Conservation (phyloP, 1,140 invertebrate species). For the Dendrolimus kikuchii region DNA sequence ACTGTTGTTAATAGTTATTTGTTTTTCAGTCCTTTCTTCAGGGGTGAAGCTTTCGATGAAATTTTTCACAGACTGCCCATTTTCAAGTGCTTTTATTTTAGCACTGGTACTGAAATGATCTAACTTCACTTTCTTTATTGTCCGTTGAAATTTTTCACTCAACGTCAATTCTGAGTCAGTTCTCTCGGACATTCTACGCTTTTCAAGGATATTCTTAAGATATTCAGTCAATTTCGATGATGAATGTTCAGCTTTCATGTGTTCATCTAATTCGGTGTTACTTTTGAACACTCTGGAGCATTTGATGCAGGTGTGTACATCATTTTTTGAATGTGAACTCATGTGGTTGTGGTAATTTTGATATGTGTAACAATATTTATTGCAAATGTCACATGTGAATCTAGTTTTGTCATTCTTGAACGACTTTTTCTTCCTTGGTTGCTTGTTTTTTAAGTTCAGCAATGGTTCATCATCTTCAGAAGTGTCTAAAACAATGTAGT, state of each 20-base stretch:
- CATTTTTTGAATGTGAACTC: constrained; percentile 31
- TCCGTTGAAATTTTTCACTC: constrained; percentile 27
- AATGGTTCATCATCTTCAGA: constrained; percentile 11
- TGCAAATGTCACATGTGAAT: constrained; percentile 44
- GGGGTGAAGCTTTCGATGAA: constrained; percentile 54
- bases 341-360: constrained; percentile 55
- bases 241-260: constrained; percentile 37
- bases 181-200: constrained; percentile 21
- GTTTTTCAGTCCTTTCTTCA: constrained; percentile 21
- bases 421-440: constrained; percentile 11
- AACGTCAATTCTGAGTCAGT: neutral
- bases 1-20: constrained; percentile 17
- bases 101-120: constrained; percentile 9
- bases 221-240: constrained; percentile 53
- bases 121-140: constrained; percentile 35
- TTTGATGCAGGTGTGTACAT: constrained; percentile 42
- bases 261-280: constrained; percentile 27
- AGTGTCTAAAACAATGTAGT: neutral
- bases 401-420: constrained; percentile 13
- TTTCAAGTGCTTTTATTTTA: constrained; percentile 22
- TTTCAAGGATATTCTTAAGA: constrained; percentile 42
- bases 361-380: constrained; percentile 50
- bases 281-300: constrained; percentile 36
- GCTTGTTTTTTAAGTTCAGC: constrained; percentile 8
- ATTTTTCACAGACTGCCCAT: constrained; percentile 41